Conservation (phyloP, 2,113 vertebrate genomes). For the Canis aureus region DNA sequence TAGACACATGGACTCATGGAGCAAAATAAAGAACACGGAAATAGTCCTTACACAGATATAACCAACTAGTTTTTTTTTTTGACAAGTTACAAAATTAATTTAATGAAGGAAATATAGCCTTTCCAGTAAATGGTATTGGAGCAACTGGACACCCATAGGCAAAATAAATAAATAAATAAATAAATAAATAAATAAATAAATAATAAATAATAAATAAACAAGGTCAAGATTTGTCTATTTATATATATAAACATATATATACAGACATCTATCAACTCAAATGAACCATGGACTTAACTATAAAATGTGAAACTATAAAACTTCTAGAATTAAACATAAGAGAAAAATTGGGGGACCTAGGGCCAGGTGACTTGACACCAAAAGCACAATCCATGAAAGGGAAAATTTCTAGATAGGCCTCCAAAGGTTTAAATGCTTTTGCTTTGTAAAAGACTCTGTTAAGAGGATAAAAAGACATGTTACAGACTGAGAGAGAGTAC, state of each 20-base stretch:
- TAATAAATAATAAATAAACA: background rate
- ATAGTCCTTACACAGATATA: background rate
- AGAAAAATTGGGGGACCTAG: background rate
- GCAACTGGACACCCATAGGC: background rate
- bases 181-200: background rate
- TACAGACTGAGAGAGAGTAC: background rate
- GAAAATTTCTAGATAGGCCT: background rate
- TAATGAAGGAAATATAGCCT: background rate
- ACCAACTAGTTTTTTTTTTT: background rate
- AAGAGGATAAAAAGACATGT: background rate
- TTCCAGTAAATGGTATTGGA: background rate
- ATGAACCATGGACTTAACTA: background rate
- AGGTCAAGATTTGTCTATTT: background rate
- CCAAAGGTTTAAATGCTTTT: background rate
- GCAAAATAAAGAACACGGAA: background rate
- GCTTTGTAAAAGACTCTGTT: background rate
- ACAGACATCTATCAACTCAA: no score
- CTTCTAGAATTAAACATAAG: background rate
- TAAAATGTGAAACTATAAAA: constrained; percentile 11
- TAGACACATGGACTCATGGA: background rate
- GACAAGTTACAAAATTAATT: background rate
- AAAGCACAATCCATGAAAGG: background rate
- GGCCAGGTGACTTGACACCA: background rate
- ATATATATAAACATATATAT: background rate
- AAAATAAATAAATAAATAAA: background rate